These are phyloP conservation scores for Helleia helle DNA, from an alignment of 2,888 invertebrate genomes.

Conservation along the genomic window DNA sequence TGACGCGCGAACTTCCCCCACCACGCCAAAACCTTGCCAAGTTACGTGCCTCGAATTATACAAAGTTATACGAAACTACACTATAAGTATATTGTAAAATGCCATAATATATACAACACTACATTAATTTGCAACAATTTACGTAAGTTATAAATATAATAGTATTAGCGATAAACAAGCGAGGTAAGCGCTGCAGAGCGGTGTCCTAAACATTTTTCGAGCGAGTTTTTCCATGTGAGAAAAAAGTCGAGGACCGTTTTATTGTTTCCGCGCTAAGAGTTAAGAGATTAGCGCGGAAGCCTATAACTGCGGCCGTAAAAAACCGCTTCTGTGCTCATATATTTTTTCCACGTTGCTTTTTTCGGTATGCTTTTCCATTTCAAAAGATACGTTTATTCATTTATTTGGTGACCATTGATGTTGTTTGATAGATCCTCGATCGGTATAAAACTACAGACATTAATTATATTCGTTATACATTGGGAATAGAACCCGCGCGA, in stretches of 20 bases:
- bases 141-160: slow-evolving; percentile 13
- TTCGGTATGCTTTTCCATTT: slow-evolving; percentile 37
- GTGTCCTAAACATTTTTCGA: slow-evolving; percentile 20
- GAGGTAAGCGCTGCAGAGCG: slow-evolving; percentile 14
- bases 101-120: too few relatives aligned
- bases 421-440: background rate
- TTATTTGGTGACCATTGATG: slow-evolving; percentile 18
- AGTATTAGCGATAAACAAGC: slow-evolving; percentile 16
- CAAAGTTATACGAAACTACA: too few relatives aligned
- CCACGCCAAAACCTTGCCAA: too few relatives aligned
- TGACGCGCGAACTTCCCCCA: too few relatives aligned
- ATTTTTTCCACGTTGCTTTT: slow-evolving; percentile 26
- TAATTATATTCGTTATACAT: too few relatives aligned
- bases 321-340: slow-evolving; percentile 29
- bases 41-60: too few relatives aligned
- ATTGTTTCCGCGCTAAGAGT: slow-evolving; percentile 46
- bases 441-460: too few relatives aligned
- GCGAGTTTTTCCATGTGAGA: slow-evolving; percentile 24
- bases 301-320: slow-evolving; percentile 39
- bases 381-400: slow-evolving; percentile 38
- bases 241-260: slow-evolving; percentile 26
- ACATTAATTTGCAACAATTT: background rate
- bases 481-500: too few relatives aligned
- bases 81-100: too few relatives aligned
- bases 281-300: slow-evolving; percentile 44